phyloP scores from a whole-genome alignment of 2,888 invertebrate species.

The Melanophora roralis region DNA sequence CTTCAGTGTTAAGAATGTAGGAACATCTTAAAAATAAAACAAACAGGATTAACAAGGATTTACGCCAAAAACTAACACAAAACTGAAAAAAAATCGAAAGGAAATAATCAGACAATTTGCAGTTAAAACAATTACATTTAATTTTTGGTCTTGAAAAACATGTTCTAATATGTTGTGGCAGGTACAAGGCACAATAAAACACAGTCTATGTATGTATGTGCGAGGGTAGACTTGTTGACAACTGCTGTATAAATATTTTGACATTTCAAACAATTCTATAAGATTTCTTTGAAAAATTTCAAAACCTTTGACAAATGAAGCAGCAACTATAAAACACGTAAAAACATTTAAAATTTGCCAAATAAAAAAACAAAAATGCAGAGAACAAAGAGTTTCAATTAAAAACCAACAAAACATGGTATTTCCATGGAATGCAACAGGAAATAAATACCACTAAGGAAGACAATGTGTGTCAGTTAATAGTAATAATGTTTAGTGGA shows the following conservation, averaged over 20 bases:
- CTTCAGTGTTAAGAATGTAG: not conserved
- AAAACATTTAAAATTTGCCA: constrained; percentile 1
- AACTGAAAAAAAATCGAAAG: not conserved
- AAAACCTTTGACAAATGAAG: not conserved
- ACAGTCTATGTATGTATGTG: not conserved
- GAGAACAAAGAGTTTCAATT: not conserved
- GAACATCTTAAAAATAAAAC: not conserved
- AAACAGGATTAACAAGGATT: constrained; percentile 24
- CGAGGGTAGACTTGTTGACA: constrained; percentile 59
- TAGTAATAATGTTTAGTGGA: not conserved
- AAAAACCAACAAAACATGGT: not conserved
- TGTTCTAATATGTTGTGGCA: constrained; percentile 2
- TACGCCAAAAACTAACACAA: constrained; percentile 1
- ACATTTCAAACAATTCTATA: constrained; percentile 54
- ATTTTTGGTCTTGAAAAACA: not conserved
- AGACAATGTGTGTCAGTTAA: no score
- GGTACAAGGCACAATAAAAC: not conserved
- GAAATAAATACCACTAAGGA: constrained; percentile 8
- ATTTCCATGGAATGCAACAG: constrained; percentile 26
- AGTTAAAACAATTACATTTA: not conserved
- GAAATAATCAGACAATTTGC: constrained; percentile 13
- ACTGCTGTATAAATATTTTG: constrained; percentile 66
- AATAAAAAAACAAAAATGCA: not conserved
- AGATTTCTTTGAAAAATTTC: constrained; percentile 29
- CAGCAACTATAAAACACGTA: no score